Base-by-base conservation (phyloP, 53 echinoderm and acorn worm genomes). In the Holothuria leucospilota region DNA sequence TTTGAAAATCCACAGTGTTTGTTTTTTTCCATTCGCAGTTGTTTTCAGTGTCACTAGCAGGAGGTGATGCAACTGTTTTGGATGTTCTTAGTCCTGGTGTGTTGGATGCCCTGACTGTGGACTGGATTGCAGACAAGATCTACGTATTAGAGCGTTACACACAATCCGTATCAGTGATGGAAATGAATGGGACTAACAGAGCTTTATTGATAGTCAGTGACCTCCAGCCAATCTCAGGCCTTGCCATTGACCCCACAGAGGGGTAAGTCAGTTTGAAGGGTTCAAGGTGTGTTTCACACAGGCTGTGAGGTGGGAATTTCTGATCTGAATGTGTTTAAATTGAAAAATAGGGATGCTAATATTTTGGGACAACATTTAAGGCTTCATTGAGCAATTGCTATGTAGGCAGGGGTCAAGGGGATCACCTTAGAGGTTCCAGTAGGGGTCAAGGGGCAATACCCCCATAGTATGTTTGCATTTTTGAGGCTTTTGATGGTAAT, bases 161-260 rank as follows among this genome's bases (percentile, higher is more conserved):
- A 1, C 62, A 59, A 11, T 51, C 85, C 49, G 86, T 94, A 30
- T 59, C 66, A 8, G 79, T 94, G 61, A 66, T 68, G 21, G 78
- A 91, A 59, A 29, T 94, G 49, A 79, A 94, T 84, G 94, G 94
- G 6, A 52, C 89, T 2, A 29, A 56, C 34, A 63, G 81, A 12
- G 63, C 78, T 12, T 59, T 88, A 0, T 34, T 94, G 8, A 89
- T 94, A 51, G 64, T 46, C 20, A 49, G 18, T 13, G 40, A 63
- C 13, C 42, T 88, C 9, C 6, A 38, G 0, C 30, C 59, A 15
- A 86, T 86, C 10, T 83, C 69, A 30, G 91, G 74, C 51, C 58
- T 94, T 25, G 94, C 89, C 18, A 39, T 94, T 78, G 94, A 94
- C 73, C 91, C 94, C 5, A 89, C 87, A 39, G 91, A 89, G 70